Conservation (phyloP, 2,888 invertebrate genomes). For the Latheticus oryzae region DNA sequence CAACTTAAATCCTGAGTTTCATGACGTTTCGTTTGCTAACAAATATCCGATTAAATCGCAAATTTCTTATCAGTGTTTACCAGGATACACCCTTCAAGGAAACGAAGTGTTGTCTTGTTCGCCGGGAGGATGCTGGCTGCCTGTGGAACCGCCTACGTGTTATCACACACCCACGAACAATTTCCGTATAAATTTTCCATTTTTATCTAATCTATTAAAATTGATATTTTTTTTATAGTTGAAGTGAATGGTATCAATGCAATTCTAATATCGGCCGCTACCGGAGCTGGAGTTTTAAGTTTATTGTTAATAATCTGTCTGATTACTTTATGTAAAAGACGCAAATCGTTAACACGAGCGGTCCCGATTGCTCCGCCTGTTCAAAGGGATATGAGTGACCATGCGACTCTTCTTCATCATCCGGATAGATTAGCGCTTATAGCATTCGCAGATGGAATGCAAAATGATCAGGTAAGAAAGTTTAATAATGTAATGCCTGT, state of each 20-base stretch:
- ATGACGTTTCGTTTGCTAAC: conserved; percentile 47
- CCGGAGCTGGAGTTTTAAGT: conserved; percentile 63
- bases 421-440: conserved; percentile 69
- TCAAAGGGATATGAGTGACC: conserved; percentile 57
- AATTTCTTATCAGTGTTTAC: conserved; percentile 63
- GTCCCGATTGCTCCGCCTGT: conserved; percentile 56
- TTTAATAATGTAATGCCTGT: background rate
- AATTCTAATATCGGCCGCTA: conserved; percentile 60
- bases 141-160: conserved; percentile 58
- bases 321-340: conserved; percentile 60
- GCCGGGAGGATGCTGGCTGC: conserved; percentile 63
- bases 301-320: conserved; percentile 61
- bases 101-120: conserved; percentile 61
- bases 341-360: conserved; percentile 57
- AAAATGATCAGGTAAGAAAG: conserved; percentile 62
- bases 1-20: conserved; percentile 49
- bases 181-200: conserved; percentile 50
- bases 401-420: conserved; percentile 62
- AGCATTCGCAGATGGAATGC: conserved; percentile 68
- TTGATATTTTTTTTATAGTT: conserved; percentile 48
- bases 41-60: conserved; percentile 60
- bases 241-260: conserved; percentile 57
- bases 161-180: conserved; percentile 45
- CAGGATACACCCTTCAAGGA: conserved; percentile 63
- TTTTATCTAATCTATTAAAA: background rate